Evolutionary conservation across 2,113 vertebrate species (phyloP).

Genomic region (Hirundichthys speculiger): DNA sequence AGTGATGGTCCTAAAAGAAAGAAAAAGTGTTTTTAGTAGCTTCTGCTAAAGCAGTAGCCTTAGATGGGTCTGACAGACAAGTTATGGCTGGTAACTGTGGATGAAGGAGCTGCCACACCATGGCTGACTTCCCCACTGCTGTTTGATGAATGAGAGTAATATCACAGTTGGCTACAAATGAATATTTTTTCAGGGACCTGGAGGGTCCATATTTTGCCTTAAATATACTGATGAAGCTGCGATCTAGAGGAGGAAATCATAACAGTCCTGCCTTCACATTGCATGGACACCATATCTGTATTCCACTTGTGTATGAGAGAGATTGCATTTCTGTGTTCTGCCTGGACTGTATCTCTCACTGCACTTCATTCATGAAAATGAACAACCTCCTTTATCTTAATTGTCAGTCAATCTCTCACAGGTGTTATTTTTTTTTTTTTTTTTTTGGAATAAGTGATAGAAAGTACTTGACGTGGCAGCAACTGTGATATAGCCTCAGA

Average conservation of each 20-base stretch:
- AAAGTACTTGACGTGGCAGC: too few species aligned
- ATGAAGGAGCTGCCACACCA: slow-evolving; percentile 25
- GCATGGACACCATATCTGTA: slow-evolving; percentile 30
- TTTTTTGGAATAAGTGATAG: too few species aligned
- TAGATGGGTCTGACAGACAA: slow-evolving; percentile 7
- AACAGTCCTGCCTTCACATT: neutral
- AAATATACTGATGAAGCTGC: slow-evolving; percentile 58
- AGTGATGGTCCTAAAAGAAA: slow-evolving; percentile 2
- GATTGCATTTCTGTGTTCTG: slow-evolving; percentile 10
- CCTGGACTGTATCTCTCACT: slow-evolving; percentile 8
- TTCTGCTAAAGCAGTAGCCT: slow-evolving; percentile 5
- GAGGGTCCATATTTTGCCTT: slow-evolving; percentile 33
- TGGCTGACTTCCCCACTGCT: neutral
- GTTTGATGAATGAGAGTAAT: slow-evolving; percentile 69
- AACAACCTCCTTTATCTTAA: neutral
- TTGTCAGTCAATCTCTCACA: too few species aligned
- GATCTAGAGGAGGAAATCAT: slow-evolving; percentile 8
- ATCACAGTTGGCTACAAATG: slow-evolving; percentile 48
- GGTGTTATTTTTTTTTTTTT: too few species aligned
- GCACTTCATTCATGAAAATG: slow-evolving; percentile 18
- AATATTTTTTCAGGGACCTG: slow-evolving; percentile 45
- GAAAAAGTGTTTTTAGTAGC: neutral
- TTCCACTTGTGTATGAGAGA: slow-evolving; percentile 1
- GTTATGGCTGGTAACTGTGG: neutral
- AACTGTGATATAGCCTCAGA: too few species aligned